These are phyloP conservation scores for Valencia hispanica DNA, from an alignment of 2,797 vertebrate species.

Conservation along the genomic window DNA sequence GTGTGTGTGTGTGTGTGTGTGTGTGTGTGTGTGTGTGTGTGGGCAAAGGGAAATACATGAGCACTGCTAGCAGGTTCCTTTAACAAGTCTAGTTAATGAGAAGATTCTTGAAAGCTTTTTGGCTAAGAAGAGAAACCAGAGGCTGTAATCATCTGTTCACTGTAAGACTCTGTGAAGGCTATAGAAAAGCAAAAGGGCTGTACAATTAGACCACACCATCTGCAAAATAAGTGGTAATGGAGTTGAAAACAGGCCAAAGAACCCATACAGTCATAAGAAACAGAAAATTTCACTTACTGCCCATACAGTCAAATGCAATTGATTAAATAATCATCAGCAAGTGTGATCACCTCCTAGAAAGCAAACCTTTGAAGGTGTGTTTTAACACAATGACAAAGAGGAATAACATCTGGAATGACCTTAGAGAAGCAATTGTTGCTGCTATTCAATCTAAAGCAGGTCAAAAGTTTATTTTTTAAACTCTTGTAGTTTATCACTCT, in stretches of 20 bases:
- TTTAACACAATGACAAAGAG: not conserved
- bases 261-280: not conserved
- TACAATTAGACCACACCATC: conserved; percentile 85
- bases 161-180: conserved; percentile 70
- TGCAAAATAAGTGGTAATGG: conserved; percentile 70
- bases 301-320: not conserved
- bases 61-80: conserved; percentile 85
- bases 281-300: not conserved
- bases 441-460: too few relatives aligned
- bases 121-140: conserved; percentile 76
- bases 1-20: conserved; percentile 16
- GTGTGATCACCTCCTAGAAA: not conserved
- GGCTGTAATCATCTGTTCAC: conserved; percentile 84
- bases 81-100: conserved; percentile 88
- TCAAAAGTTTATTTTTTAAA: too few relatives aligned
- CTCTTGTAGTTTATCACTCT: too few relatives aligned
- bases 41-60: conserved; percentile 81
- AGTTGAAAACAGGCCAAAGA: conserved; percentile 20
- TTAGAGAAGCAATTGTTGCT: too few relatives aligned
- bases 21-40: not conserved
- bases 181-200: conserved; percentile 72
- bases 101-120: conserved; percentile 82
- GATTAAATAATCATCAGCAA: not conserved
- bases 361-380: not conserved
- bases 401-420: not conserved